phyloP scores from a whole-genome alignment of 2,113 vertebrate genomes.

The Sterrhoptilus dennistouni region DNA sequence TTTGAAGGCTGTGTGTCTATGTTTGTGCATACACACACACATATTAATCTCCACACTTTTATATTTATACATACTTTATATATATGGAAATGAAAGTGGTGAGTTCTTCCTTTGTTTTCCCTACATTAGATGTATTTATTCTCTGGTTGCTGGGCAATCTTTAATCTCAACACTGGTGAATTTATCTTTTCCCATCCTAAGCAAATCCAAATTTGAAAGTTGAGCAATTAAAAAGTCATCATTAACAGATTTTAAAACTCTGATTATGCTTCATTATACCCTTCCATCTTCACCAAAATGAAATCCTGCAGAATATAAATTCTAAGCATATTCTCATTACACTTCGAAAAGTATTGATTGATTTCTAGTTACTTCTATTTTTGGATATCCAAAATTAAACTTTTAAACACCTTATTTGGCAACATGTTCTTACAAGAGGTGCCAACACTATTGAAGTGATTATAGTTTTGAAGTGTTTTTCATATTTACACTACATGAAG shows the following conservation, averaged over 20 bases:
- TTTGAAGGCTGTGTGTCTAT: background rate
- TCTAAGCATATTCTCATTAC: background rate
- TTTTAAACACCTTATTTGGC: background rate
- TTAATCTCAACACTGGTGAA: background rate
- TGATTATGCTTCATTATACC: background rate
- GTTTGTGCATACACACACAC: background rate
- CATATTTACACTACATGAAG: background rate
- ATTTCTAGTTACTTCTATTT: background rate
- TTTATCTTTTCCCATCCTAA: background rate
- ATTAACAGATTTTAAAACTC: background rate
- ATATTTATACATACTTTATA: background rate
- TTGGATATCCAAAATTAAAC: background rate
- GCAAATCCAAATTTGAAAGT: background rate
- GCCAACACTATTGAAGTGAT: background rate
- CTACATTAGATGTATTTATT: background rate
- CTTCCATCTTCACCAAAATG: background rate
- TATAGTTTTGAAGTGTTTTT: too few relatives aligned
- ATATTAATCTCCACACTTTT: background rate
- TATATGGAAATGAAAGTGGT: background rate
- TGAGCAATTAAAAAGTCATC: background rate
- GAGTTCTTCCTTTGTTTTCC: background rate
- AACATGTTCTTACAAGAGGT: background rate
- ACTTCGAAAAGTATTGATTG: background rate
- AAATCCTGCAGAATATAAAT: background rate
- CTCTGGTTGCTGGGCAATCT: background rate